phyloP scores from a whole-genome alignment of 1,140 invertebrate genomes.

The Leptoteleia sp. region DNA sequence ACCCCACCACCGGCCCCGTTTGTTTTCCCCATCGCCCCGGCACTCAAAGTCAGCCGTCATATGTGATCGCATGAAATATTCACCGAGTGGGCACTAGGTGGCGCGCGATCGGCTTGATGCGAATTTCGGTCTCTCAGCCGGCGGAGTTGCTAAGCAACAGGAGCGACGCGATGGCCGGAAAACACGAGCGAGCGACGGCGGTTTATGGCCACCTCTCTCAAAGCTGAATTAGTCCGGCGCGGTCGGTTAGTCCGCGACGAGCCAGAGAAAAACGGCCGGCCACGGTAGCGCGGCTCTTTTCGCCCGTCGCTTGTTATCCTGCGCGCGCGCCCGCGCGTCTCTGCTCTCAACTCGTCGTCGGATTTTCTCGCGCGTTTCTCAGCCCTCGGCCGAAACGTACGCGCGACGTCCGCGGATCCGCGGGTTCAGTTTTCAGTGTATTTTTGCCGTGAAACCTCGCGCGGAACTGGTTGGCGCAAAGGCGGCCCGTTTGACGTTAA shows the following conservation, averaged over 20 bases:
- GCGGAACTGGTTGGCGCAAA: conserved; percentile 10
- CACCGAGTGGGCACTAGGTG: conserved; percentile 41
- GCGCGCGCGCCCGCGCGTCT: background rate
- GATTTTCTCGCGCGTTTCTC: too few relatives aligned
- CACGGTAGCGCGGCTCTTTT: conserved; percentile 2
- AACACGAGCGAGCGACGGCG: conserved; percentile 51
- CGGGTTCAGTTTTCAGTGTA: too few relatives aligned
- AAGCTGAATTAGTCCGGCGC: conserved; percentile 67
- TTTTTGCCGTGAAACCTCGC: background rate
- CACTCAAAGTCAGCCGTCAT: conserved; percentile 2
- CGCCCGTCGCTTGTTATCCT: background rate
- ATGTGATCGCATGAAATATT: conserved; percentile 25
- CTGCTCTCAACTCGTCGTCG: too few relatives aligned
- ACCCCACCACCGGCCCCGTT: too few relatives aligned
- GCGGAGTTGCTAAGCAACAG: conserved; percentile 67
- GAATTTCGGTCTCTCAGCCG: conserved; percentile 45
- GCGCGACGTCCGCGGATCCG: too few relatives aligned
- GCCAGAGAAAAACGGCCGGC: conserved; percentile 44
- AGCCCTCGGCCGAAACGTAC: too few relatives aligned
- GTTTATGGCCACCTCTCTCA: conserved; percentile 62
- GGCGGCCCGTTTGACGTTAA: conserved; percentile 23
- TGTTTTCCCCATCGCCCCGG: background rate
- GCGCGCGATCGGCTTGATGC: conserved; percentile 34
- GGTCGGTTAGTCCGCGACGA: conserved; percentile 61
- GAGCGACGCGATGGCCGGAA: conserved; percentile 64